phyloP scores from a whole-genome alignment of 2,888 invertebrate genomes.

The Hypena proboscidalis region DNA sequence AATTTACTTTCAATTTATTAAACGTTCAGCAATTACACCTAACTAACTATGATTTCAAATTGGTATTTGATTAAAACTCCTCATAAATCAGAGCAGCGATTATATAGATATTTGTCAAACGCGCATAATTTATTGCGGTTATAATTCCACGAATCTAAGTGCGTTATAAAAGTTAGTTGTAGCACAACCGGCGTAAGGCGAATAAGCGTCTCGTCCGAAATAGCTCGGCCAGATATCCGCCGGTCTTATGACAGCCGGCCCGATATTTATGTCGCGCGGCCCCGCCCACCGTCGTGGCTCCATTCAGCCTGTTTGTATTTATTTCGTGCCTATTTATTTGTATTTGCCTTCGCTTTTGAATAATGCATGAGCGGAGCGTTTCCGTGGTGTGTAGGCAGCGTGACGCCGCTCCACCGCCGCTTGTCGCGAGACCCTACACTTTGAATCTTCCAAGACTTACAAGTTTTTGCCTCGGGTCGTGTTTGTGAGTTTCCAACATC shows the following conservation, averaged over 20 bases:
- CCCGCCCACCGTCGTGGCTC: slow-evolving; percentile 81
- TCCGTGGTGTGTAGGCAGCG: slow-evolving; percentile 85
- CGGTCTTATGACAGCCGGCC: slow-evolving; percentile 77
- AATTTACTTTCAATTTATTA: slow-evolving; percentile 28
- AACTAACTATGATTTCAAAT: slow-evolving; percentile 35
- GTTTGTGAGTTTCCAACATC: slow-evolving; percentile 30
- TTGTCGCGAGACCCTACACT: slow-evolving; percentile 54
- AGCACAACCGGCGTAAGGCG: slow-evolving; percentile 44
- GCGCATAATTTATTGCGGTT: slow-evolving; percentile 36
- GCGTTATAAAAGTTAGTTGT: slow-evolving; percentile 37
- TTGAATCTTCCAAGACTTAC: too few species aligned
- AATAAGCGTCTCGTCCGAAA: slow-evolving; percentile 65
- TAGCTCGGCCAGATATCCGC: slow-evolving; percentile 75
- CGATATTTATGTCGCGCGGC: slow-evolving; percentile 83
- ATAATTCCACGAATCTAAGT: slow-evolving; percentile 38
- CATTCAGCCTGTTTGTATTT: slow-evolving; percentile 85
- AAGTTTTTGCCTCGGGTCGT: slow-evolving; percentile 49
- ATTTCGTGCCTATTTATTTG: slow-evolving; percentile 85
- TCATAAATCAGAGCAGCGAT: slow-evolving; percentile 41
- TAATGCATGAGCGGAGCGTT: slow-evolving; percentile 83
- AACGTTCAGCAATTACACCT: slow-evolving; percentile 23
- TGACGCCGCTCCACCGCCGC: slow-evolving; percentile 82
- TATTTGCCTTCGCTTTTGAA: slow-evolving; percentile 83
- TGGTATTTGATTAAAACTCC: slow-evolving; percentile 38
- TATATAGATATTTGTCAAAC: slow-evolving; percentile 42